Evolutionary conservation across 1,140 invertebrate genomes (phyloP), one percentile per base, ranked within the genome.

Genomic region (Choristoneura fumiferana): DNA sequence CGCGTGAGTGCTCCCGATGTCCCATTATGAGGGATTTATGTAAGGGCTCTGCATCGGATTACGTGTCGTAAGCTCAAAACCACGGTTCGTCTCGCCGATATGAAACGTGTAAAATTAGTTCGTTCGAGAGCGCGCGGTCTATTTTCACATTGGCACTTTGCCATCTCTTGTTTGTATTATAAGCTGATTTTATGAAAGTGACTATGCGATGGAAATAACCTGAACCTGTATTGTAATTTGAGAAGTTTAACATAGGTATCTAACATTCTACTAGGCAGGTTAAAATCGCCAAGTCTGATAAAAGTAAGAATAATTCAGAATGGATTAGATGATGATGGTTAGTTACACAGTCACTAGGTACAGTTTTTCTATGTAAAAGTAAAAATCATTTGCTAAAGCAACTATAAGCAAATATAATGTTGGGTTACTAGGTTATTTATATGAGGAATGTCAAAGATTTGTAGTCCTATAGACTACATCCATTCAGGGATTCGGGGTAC

Each of bases 141-240:
- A 89, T 89, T 87, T 87, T 76, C 54, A 73, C 37, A 38, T 76
- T 89, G 86, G 86, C 84, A 81, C 29, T 58, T 55, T 81, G 86
- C 86, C 86, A 89, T 84, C 76, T 80, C 73, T 84, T 81, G 86
- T 87, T 89, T 89, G 84, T 89, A 89, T 84, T 87, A 87, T 87
- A 89, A 87, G 83, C 78, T 84, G 86, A 86, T 89, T 89, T 89
- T 89, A 87, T 89, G 86, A 89, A 89, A 89, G 80, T 78, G 78
- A 82, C 77, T 82, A 79, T 77, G 73, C 71, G 84, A 86, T 89
- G 76, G 82, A 89, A 87, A 89, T 89, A 89, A 84, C 81, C 78
- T 72, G 78, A 87, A 84, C 78, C 77, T 84, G 73, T 80, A 76
- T 52, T 81, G 84, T 87, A 87, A 87, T 74, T 72, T 76, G 84